These are phyloP conservation scores for Riparia riparia DNA, from an alignment of 2,113 vertebrate species.

Conservation along the genomic window DNA sequence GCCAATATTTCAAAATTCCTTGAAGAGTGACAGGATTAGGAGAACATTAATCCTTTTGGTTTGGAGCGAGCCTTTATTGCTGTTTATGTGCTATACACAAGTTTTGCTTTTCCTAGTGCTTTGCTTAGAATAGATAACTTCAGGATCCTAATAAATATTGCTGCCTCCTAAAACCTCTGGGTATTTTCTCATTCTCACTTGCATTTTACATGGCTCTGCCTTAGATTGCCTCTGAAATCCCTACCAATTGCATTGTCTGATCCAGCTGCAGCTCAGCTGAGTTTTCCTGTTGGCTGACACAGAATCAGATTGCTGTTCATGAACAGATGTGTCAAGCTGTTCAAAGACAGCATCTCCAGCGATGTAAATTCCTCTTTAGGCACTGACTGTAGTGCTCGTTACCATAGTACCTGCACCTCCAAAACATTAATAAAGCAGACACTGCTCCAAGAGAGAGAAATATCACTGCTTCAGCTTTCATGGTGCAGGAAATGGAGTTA, in stretches of 20 bases:
- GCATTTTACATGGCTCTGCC: neutral
- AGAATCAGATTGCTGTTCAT: neutral
- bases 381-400: neutral
- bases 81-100: neutral
- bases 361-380: slow-evolving; percentile 22
- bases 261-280: slow-evolving; percentile 18
- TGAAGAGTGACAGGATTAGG: neutral
- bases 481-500: neutral
- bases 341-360: neutral
- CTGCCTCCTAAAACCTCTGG: neutral
- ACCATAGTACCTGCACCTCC: slow-evolving; percentile 21
- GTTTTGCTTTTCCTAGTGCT: neutral
- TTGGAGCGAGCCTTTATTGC: slow-evolving; percentile 8
- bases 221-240: slow-evolving; percentile 34
- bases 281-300: slow-evolving; percentile 2
- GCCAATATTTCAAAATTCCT: slow-evolving; percentile 20
- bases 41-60: neutral
- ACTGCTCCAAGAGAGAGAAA: neutral
- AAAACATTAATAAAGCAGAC: slow-evolving; percentile 38
- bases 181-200: slow-evolving; percentile 16
- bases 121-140: slow-evolving; percentile 16
- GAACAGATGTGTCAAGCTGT: slow-evolving; percentile 47
- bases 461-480: neutral
- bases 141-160: neutral
- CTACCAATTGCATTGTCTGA: neutral